Evolutionary conservation across 1,140 invertebrate genomes (phyloP).

Genomic region (Leptinotarsa undecemlineata): DNA sequence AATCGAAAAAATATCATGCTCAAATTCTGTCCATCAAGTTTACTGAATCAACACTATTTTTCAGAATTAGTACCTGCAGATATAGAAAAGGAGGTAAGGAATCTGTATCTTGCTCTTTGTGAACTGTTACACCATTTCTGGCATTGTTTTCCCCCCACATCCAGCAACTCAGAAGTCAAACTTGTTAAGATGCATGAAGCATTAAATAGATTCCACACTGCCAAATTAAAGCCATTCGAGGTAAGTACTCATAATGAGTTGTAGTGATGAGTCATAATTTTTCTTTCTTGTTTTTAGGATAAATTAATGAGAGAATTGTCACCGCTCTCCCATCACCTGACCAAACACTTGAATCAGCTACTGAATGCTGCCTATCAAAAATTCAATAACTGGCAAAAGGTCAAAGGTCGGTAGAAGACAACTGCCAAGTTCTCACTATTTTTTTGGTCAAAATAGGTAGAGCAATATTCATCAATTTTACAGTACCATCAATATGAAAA

Average conservation of each 20-base stretch:
- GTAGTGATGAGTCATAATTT: not conserved
- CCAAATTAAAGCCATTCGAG: constrained; percentile 83
- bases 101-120: constrained; percentile 81
- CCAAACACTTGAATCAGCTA: constrained; percentile 84
- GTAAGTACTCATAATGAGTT: constrained; percentile 52
- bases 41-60: constrained; percentile 29
- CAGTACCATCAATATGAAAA: not conserved
- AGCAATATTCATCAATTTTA: not conserved
- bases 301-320: constrained; percentile 77
- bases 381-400: constrained; percentile 82
- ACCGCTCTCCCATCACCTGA: constrained; percentile 77
- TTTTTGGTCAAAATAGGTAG: not conserved
- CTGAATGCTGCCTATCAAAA: constrained; percentile 81
- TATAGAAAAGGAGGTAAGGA: constrained; percentile 80
- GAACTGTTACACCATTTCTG: constrained; percentile 93
- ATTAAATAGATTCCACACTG: constrained; percentile 82
- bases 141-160: constrained; percentile 89
- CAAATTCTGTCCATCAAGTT: constrained; percentile 17
- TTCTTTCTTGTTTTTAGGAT: constrained; percentile 61
- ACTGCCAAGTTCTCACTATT: constrained; percentile 7
- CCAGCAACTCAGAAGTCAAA: constrained; percentile 77
- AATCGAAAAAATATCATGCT: not conserved
- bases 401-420: constrained; percentile 66
- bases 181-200: constrained; percentile 85
- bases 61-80: constrained; percentile 79